phyloP scores from a whole-genome alignment of 2,113 vertebrate genomes.

The Limnothrissa miodon region DNA sequence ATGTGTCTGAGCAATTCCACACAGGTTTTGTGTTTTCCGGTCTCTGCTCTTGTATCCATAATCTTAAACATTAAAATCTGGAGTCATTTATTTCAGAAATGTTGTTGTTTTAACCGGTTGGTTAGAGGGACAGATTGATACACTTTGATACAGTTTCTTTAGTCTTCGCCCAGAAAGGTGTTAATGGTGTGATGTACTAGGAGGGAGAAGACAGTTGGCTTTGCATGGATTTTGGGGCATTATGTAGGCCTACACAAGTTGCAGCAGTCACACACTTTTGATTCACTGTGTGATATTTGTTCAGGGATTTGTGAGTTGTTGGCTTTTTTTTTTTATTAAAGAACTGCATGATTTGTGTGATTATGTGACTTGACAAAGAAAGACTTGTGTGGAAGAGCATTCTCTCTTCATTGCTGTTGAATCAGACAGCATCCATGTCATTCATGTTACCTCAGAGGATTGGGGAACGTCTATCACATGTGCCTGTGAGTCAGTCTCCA shows the following conservation, averaged over 20 bases:
- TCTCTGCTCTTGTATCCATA: background rate
- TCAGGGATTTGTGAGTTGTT: too few relatives aligned
- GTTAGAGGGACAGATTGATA: background rate
- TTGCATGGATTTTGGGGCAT: too few relatives aligned
- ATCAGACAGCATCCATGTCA: too few relatives aligned
- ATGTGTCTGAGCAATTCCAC: background rate
- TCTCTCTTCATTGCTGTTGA: too few relatives aligned
- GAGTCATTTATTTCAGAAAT: background rate
- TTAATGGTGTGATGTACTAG: background rate
- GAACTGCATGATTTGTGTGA: background rate
- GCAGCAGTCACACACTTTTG: too few relatives aligned
- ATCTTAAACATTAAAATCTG: background rate
- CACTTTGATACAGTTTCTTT: background rate
- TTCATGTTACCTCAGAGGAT: too few relatives aligned
- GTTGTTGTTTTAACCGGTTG: background rate
- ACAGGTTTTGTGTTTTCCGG: background rate
- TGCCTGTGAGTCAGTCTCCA: too few relatives aligned
- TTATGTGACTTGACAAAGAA: background rate
- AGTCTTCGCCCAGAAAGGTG: too few relatives aligned
- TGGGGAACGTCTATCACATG: too few relatives aligned
- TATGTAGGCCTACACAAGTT: too few relatives aligned
- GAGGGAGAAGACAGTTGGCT: background rate
- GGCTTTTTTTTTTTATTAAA: too few relatives aligned
- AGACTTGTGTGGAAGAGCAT: background rate
- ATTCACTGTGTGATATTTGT: too few relatives aligned